phyloP scores from a whole-genome alignment of 64 coral and sea anemone species.

The Dendrophyllia cribrosa region DNA sequence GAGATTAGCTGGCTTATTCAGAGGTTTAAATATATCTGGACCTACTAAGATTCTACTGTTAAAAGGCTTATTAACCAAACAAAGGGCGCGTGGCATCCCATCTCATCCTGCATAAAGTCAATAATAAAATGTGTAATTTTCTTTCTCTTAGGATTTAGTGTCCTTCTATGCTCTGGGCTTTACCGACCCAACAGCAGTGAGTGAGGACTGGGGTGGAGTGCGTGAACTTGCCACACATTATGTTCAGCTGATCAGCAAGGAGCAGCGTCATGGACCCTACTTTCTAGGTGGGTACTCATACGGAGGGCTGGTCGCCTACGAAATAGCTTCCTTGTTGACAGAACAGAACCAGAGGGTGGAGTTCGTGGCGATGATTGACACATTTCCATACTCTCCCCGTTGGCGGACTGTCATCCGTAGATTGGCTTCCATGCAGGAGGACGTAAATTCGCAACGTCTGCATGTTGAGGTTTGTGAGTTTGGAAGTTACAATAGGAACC shows the following conservation, averaged over 20 bases:
- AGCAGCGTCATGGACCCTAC: conserved; percentile 62
- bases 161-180: conserved; percentile 56
- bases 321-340: conserved; percentile 63
- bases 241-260: conserved; percentile 18
- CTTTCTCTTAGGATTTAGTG: neutral
- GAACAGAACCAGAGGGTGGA: conserved; percentile 46
- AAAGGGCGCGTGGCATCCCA: too few relatives aligned
- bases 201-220: conserved; percentile 54
- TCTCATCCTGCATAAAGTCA: too few relatives aligned
- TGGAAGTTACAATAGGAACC: too few relatives aligned
- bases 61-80: too few relatives aligned
- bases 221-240: conserved; percentile 62
- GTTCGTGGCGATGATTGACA: conserved; percentile 74
- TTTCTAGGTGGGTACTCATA: conserved; percentile 72
- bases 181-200: conserved; percentile 32
- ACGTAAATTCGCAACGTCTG: neutral
- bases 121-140: neutral
- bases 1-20: too few relatives aligned
- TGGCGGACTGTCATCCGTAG: neutral
- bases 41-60: too few relatives aligned
- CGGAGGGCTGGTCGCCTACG: conserved; percentile 69
- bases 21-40: too few relatives aligned
- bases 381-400: conserved; percentile 4
- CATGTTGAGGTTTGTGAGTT: neutral
- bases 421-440: neutral